Base-by-base conservation (phyloP, 2,113 vertebrate genomes). In the Sinocyclocheilus grahami region DNA sequence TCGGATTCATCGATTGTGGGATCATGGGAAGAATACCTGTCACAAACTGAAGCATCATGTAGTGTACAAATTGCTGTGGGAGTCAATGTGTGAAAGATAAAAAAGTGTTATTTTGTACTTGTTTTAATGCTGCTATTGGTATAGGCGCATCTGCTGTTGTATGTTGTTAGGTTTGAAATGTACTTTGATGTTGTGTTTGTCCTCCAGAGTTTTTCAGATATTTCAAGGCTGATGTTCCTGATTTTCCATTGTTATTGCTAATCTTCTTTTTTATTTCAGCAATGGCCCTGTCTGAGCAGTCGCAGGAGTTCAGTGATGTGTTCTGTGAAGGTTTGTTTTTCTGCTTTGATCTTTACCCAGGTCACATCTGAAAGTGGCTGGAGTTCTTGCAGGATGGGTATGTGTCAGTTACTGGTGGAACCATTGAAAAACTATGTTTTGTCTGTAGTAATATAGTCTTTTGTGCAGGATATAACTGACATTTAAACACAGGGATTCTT, bases 321-420 rank as follows among this genome's bases (percentile, higher is more conserved):
- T 58, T 37, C 27, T 78, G 51, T 22, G 30, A 78, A 37, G 18
- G 16, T 24, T 78, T 37, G 10, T 76, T 51, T 76, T 76, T 76
- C n/a, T 76, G n/a, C 74, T 51, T 27, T 51, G 74, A 76, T 16
- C 42, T 76, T 48, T 76, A 51, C 46, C 74, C 12, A 76, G 42
- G n/a, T 51, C 1, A 51, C 27, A 51, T 51, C 42, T 51, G 5
- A 51, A 51, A 51, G 74, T 51, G 46, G 72, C 39, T 46, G 37
- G 37, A 42, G 72, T 76, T 76, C 12, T 76, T 24, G 42, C 42
- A 51, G 6, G n/a, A 16, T 24, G n/a, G n/a, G 7, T 58, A 48
- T 42, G 22, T 74, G 71, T 39, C 42, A 75, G 39, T 76, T 24
- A 24, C 2, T 8, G 27, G 7, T 33, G 22, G 33, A 78, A 55